phyloP scores from a whole-genome alignment of 2,797 vertebrate genomes.

The Darevskia mixta region DNA sequence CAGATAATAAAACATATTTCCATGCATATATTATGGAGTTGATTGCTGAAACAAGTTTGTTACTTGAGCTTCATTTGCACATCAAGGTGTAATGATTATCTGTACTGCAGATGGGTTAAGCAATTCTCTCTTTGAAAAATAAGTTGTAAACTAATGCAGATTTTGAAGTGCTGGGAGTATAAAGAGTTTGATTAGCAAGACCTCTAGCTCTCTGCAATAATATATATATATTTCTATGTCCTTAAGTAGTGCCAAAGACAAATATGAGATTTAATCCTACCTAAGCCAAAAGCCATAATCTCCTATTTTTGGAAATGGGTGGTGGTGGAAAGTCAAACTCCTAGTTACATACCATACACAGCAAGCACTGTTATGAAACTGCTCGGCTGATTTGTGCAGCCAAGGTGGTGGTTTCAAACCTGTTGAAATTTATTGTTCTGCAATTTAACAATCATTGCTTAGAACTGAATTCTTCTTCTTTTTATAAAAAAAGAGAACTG shows the following conservation, averaged over 20 bases:
- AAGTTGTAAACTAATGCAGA: constrained; percentile 9
- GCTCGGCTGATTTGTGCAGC: background rate
- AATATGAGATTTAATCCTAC: background rate
- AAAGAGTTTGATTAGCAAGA: constrained; percentile 33
- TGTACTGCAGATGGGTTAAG: background rate
- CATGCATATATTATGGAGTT: background rate
- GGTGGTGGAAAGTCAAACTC: background rate
- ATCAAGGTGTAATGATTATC: background rate
- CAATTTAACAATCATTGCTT: background rate
- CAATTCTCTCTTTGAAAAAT: accelerated
- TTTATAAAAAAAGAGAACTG: too few relatives aligned
- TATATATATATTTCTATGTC: background rate
- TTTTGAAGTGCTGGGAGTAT: constrained; percentile 34
- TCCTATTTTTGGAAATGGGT: background rate
- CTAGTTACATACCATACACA: background rate
- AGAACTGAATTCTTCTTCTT: background rate
- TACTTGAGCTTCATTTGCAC: constrained; percentile 32
- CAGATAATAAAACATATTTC: background rate
- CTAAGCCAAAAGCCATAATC: background rate
- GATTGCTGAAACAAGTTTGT: background rate
- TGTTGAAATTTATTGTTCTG: background rate
- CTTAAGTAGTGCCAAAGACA: background rate
- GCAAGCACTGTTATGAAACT: background rate
- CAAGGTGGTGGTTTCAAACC: background rate
- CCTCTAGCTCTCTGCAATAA: background rate